Base-by-base conservation (phyloP, 2,797 vertebrate species). In the Hydrocynus forskahlii region DNA sequence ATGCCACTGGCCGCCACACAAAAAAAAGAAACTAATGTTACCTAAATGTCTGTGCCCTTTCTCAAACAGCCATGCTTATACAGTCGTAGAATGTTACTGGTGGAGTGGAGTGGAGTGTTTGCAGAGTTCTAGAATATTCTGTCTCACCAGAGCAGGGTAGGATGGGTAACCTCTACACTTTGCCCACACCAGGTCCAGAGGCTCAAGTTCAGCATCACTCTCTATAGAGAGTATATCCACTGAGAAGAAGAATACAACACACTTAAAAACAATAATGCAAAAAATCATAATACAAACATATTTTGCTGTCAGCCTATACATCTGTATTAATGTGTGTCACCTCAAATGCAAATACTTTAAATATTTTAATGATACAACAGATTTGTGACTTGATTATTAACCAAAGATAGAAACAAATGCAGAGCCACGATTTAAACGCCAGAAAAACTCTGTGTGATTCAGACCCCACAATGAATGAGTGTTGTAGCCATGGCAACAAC, bases 101-200 rank as follows among this genome's bases (percentile, higher is more conserved):
- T 10, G 9, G n/a, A 72, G n/a, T 25, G 17, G n/a, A 50, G 40
- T n/a, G 54, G 19, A 69, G 16, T 23, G 40, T 16, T 21, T 5
- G 66, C 7, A 43, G 29, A 12, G 8, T 16, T 21, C 12, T 13
- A 9, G 7, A 76, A 50, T 3, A n/a, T 29, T 29, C 9, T 25
- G 38, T 90, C 91, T 96, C 91, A 99, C 98, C 96, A 99, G 90
- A 87, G 98, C 98, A 75, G 98, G 98, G 90, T 99, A 99, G 86
- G 98, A 99, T 74, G 98, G 98, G 68, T 99, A 99, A 60, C 98
- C 98, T 83, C 98, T 94, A 89, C 97, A 98, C 90, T 99, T 99
- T 80, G 98, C 98, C 98, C 98, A 99, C 89, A 99, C 98, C 14
- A 99, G 94, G 86, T 97, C 97, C 83, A 99, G 88, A 85, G 97